Evolutionary conservation across 2,113 vertebrate genomes (phyloP).

Genomic region (Lampris megalopsis): DNA sequence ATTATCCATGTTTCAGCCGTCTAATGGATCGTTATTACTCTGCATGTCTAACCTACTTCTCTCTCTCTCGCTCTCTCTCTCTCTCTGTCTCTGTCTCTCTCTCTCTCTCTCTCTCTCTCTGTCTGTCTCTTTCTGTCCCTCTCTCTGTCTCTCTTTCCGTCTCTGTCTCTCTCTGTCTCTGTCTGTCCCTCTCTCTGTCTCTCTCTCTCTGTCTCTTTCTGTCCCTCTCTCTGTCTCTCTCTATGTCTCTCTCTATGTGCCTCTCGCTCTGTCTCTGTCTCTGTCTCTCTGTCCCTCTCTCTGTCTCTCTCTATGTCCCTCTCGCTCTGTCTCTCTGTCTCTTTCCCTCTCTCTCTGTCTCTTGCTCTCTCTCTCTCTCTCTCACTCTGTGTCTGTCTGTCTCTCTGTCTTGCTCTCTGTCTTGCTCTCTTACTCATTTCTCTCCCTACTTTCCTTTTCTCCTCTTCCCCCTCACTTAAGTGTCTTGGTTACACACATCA

Average conservation of each 20-base stretch:
- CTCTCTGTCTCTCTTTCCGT: too few species aligned
- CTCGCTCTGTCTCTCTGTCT: constrained; percentile 11
- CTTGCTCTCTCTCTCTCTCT: constrained; percentile 35
- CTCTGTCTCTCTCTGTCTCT: too few species aligned
- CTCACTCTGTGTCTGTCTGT: not conserved
- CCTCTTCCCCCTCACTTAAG: constrained; percentile 29
- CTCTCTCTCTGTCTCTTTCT: constrained; percentile 13
- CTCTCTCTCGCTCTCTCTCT: constrained; percentile 17
- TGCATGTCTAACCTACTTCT: constrained; percentile 35
- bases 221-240: not conserved
- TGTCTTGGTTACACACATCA: constrained; percentile 42
- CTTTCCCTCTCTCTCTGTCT: constrained; percentile 49
- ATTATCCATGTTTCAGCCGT: constrained; percentile 63
- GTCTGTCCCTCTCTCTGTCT: not conserved
- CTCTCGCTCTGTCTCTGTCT: constrained; percentile 29
- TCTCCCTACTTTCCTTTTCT: constrained; percentile 17
- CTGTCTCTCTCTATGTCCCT: not conserved
- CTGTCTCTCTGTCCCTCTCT: constrained; percentile 12
- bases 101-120: not conserved
- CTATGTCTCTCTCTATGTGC: constrained; percentile 30
- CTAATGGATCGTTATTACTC: constrained; percentile 65
- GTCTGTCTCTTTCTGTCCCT: too few species aligned
- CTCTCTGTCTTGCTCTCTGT: not conserved
- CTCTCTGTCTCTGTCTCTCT: not conserved
- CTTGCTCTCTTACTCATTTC: constrained; percentile 19